phyloP scores from a whole-genome alignment of 2,113 vertebrate genomes.

The Rhinolophus ferrumequinum region DNA sequence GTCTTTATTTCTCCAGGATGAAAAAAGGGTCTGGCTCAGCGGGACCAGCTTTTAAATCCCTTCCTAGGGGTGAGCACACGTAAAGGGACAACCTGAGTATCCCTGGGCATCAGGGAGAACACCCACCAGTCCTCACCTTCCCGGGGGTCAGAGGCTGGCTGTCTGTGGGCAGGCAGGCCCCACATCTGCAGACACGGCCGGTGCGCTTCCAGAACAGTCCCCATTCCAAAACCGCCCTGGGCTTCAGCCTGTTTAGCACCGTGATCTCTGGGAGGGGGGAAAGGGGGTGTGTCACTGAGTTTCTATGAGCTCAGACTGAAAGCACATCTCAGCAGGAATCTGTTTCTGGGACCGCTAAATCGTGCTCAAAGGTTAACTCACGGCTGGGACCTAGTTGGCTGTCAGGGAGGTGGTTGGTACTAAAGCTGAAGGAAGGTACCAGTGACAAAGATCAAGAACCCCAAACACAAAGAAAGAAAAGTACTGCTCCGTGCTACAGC shows the following conservation, averaged over 20 bases:
- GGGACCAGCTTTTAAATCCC: neutral
- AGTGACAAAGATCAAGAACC: neutral
- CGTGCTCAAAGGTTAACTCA: neutral
- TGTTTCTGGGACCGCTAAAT: neutral
- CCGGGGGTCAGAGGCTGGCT: fast-evolving
- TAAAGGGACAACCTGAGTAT: too few species aligned
- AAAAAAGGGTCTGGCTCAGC: neutral
- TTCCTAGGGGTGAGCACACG: neutral
- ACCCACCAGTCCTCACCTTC: neutral
- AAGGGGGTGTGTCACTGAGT: fast-evolving
- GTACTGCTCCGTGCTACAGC: fast-evolving
- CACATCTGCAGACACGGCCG: neutral
- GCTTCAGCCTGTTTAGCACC: neutral
- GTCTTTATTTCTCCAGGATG: neutral
- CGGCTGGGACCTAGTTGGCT: neutral
- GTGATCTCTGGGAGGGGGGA: neutral
- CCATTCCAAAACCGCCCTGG: neutral
- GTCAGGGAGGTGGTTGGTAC: too few species aligned
- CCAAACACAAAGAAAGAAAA: neutral
- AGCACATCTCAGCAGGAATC: neutral
- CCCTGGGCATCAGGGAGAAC: neutral
- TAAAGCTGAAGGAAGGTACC: neutral
- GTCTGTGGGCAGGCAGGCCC: neutral
- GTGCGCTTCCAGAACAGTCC: neutral
- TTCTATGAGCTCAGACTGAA: neutral